Percentiles rank a stretch among this genome's conserved stretches.
phyloP scores from a whole-genome alignment of 2,797 vertebrate species.

The Pangasius krempfi region DNA sequence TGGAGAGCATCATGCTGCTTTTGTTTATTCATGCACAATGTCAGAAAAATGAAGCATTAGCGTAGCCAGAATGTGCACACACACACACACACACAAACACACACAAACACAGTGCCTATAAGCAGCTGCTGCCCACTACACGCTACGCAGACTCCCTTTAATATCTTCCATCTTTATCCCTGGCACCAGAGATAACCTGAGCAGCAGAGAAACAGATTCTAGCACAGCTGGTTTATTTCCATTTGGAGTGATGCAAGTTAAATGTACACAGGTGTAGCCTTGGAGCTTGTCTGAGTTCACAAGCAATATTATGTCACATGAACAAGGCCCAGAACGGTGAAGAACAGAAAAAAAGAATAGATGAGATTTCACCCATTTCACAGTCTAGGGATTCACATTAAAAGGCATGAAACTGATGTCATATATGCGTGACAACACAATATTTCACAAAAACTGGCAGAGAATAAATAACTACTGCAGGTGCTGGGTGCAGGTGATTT shows the following conservation, averaged over 20 bases:
- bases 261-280: conserved; percentile 26
- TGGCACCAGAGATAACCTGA: background rate
- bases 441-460: conserved; percentile 32
- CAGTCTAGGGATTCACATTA: conserved; percentile 29
- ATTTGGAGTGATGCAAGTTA: conserved; percentile 33
- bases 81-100: conserved; percentile 11
- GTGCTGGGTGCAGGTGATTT: conserved; percentile 53
- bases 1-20: conserved; percentile 55
- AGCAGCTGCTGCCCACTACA: conserved; percentile 49
- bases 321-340: background rate
- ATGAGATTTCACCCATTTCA: conserved; percentile 47
- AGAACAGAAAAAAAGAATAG: conserved; percentile 33
- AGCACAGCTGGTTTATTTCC: background rate
- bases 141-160: conserved; percentile 40
- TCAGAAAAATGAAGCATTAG: conserved; percentile 48
- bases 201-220: background rate
- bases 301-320: conserved; percentile 36
- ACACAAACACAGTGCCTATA: background rate
- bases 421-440: conserved; percentile 37
- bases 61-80: conserved; percentile 27
- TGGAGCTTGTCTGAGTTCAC: background rate
- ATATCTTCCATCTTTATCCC: conserved; percentile 46
- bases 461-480: conserved; percentile 48
- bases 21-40: conserved; percentile 63
- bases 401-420: conserved; percentile 37